Conservation (phyloP, 2,113 vertebrate genomes). For the Dissostichus mawsoni region DNA sequence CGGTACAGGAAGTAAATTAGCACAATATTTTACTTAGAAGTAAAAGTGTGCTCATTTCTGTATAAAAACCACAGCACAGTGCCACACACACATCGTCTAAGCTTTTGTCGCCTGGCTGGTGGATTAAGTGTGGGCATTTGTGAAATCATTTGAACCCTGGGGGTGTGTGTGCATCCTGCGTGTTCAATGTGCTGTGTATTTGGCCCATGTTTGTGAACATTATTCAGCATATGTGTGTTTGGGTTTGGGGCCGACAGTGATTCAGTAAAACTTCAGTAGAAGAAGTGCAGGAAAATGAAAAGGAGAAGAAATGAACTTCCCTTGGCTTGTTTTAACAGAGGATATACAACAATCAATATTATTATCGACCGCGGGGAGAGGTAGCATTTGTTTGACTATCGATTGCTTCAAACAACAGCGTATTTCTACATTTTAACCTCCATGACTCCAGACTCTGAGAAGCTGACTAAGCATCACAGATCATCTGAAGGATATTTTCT, state of each 20-base stretch:
- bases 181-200: conserved; percentile 9
- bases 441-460: conserved; percentile 15
- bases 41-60: not conserved
- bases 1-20: not conserved
- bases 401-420: conserved; percentile 52
- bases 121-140: conserved; percentile 65
- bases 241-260: conserved; percentile 19
- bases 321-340: conserved; percentile 45
- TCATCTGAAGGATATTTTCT: conserved; percentile 13
- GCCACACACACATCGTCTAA: conserved; percentile 7
- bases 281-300: conserved; percentile 24
- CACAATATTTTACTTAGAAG: not conserved
- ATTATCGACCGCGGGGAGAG: conserved; percentile 53
- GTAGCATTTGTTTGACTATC: conserved; percentile 60
- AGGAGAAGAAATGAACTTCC: conserved; percentile 38
- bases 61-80: not conserved
- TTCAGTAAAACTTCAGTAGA: conserved; percentile 1
- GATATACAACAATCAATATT: conserved; percentile 58
- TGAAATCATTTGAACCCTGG: conserved; percentile 57
- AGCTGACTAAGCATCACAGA: conserved; percentile 32
- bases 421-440: conserved; percentile 51
- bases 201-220: conserved; percentile 23
- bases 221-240: conserved; percentile 27
- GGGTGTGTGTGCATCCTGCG: conserved; percentile 10
- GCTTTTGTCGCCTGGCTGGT: conserved; percentile 53